Percentiles rank a stretch among this genome's conserved stretches.
Conservation (phyloP, 2,113 vertebrate genomes). For the Mesembrinibis cayennensis region DNA sequence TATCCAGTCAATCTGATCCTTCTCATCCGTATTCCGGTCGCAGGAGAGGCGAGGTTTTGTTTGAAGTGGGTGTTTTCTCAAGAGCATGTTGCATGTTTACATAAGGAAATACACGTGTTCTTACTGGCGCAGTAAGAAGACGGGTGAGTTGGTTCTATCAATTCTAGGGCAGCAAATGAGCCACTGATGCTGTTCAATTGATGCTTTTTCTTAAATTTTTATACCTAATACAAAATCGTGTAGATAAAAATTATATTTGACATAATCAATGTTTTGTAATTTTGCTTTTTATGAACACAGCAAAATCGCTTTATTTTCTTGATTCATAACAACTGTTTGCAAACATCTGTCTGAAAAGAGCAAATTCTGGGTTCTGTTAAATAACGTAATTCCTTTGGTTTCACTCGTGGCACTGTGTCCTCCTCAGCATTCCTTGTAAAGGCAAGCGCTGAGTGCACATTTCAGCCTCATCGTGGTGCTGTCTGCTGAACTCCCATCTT, state of each 20-base stretch:
- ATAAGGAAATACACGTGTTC: not conserved
- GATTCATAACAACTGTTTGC: not conserved
- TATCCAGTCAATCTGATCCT: constrained; percentile 23
- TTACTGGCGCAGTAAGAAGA: not conserved
- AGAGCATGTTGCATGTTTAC: constrained; percentile 66
- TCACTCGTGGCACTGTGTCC: not conserved
- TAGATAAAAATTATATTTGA: not conserved
- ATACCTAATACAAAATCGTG: not conserved
- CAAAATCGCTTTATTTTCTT: not conserved
- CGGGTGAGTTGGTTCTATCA: not conserved
- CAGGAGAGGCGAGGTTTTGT: not conserved
- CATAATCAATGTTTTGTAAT: not conserved
- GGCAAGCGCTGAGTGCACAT: not conserved
- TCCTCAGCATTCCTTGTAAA: not conserved
- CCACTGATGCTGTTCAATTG: not conserved
- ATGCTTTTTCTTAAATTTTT: not conserved
- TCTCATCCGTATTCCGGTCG: not conserved
- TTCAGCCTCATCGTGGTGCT: not conserved
- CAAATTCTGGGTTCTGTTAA: not conserved
- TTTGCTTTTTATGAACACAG: not conserved
- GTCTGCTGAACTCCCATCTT: not conserved
- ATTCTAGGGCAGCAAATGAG: not conserved
- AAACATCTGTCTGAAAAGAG: not conserved
- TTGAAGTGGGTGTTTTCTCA: constrained; percentile 16
- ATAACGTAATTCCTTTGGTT: not conserved